phyloP scores from a whole-genome alignment of 92 coral and sea anemone genomes.

The Muricea muricata region DNA sequence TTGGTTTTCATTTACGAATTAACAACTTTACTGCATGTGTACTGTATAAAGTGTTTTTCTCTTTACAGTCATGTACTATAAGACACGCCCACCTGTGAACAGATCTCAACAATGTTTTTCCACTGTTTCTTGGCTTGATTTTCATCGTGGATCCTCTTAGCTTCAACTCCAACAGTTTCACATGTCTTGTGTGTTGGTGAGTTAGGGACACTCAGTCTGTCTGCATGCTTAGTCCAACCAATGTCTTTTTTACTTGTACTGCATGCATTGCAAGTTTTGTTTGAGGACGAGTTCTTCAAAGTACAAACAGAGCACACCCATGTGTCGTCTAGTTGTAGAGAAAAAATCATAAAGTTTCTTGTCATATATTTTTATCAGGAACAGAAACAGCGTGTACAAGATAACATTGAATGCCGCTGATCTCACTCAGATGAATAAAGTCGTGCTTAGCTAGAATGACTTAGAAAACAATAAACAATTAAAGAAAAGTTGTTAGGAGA shows the following conservation, averaged over 20 bases:
- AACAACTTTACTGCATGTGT: background rate
- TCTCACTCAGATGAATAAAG: no score
- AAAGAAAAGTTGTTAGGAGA: no score
- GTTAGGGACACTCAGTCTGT: constrained; percentile 9
- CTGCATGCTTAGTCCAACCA: constrained; percentile 6
- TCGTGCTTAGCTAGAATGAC: no score
- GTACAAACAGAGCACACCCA: constrained; percentile 40
- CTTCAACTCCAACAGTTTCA: constrained; percentile 79
- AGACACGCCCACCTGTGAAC: constrained; percentile 75
- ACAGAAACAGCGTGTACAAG: no score
- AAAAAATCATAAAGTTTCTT: no score
- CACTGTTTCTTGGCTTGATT: constrained; percentile 86
- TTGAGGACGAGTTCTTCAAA: constrained; percentile 12
- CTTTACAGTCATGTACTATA: background rate
- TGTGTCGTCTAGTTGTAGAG: background rate
- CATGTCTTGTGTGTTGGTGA: constrained; percentile 64
- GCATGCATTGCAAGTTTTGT: constrained; percentile 48
- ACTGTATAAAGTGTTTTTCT: background rate
- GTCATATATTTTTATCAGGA: no score
- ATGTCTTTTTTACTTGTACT: constrained; percentile 49
- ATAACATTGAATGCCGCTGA: no score
- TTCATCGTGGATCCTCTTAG: constrained; percentile 89
- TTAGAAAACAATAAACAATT: background rate
- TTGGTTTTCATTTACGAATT: no score
- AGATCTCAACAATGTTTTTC: constrained; percentile 77